Evolutionary conservation across 2,113 vertebrate species (phyloP), one percentile per base, ranked within the genome.

Genomic region (Myotis davidii): DNA sequence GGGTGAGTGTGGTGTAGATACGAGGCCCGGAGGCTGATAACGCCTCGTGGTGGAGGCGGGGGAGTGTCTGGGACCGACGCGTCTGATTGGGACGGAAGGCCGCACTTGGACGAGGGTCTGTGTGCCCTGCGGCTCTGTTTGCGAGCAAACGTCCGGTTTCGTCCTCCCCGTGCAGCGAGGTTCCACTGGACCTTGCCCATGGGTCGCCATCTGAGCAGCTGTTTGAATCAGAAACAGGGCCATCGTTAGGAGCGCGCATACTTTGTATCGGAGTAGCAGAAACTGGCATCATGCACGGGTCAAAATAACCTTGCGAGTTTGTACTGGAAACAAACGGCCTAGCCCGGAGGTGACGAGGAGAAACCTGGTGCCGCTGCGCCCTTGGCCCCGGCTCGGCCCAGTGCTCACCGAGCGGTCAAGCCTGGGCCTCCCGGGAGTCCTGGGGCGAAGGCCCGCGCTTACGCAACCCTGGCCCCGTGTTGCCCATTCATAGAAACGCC

Each of bases 401-500:
- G 52, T 37, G 39, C 61, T 85, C 85, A 87, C 29, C 7, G 1
- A 39, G 25, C n/a, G 32, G 93, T 59, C 91, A 37, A 23, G 48
- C 56, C 45, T 4, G 67, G 76, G 48, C 74, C 88, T 81, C 54
- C 5, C 2, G 37, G 89, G 91, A 90, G 29, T 27, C 25, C 76
- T 14, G 65, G 64, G 87, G 74, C n/a, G 0, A 42, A 16, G 16
- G 70, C 89, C 78, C 3, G 88, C 17, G 61, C 39, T 94, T 70
- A 50, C 34, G 86, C 91, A 94, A 92, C 25, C 20, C 79, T 9
- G 70, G 65, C 29, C 34, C 34, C 32, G 54, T 11, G 67, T 64
- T 69, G 74, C 87, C 14, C 94, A 95, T 97, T 97, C 96, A 88
- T 82, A 95, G 76, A 95, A 95, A 37, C 84, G 73, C 74, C 16